phyloP scores from a whole-genome alignment of 2,888 invertebrate genomes.

The Brachypterus glaber region DNA sequence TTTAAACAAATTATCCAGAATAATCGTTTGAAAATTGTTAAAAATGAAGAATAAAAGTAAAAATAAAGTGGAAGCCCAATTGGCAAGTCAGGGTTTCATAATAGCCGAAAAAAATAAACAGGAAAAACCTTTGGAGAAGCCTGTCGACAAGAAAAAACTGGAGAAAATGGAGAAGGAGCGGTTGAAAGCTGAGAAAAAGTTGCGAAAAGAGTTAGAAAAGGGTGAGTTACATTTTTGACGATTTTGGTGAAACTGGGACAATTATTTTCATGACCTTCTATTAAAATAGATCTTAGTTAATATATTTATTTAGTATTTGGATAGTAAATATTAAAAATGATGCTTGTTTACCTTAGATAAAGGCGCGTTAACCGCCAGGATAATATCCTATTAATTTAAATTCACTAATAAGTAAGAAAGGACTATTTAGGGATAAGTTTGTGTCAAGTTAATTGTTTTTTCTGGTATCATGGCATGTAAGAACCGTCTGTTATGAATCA shows the following conservation, averaged over 20 bases:
- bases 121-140: slow-evolving; percentile 44
- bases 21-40: slow-evolving; percentile 12
- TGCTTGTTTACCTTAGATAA: too few species aligned
- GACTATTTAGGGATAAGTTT: too few species aligned
- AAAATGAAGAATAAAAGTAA: slow-evolving; percentile 35
- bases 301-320: too few species aligned
- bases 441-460: too few species aligned
- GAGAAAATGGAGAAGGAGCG: slow-evolving; percentile 43
- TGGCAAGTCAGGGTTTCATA: slow-evolving; percentile 44
- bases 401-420: too few species aligned
- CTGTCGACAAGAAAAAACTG: slow-evolving; percentile 43
- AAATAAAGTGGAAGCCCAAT: slow-evolving; percentile 27
- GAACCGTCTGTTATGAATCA: too few species aligned
- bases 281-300: slow-evolving; percentile 1
- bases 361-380: too few species aligned
- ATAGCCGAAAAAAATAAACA: slow-evolving; percentile 49
- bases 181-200: slow-evolving; percentile 43
- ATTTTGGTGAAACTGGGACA: background rate
- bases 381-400: too few species aligned
- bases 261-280: background rate
- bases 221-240: slow-evolving; percentile 31
- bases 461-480: too few species aligned
- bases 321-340: too few species aligned
- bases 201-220: slow-evolving; percentile 45
- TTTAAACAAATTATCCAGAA: slow-evolving; percentile 12